Percentiles rank a stretch among this genome's conserved stretches.
These are phyloP conservation scores for Nomada ferruginata DNA, from an alignment of 2,888 invertebrate genomes.

Conservation along the genomic window DNA sequence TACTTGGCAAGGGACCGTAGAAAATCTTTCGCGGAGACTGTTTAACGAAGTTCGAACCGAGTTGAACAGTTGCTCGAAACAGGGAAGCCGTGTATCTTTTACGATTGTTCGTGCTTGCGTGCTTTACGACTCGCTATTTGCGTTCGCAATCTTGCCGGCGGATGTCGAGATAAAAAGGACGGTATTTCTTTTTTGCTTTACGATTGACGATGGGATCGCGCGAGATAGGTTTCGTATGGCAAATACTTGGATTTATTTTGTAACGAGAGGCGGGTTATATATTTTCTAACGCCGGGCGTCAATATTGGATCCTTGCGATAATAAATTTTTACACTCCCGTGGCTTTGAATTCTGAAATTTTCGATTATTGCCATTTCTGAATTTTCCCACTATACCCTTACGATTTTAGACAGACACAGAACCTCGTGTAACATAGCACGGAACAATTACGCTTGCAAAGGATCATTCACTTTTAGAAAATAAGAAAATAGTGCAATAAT, in stretches of 20 bases:
- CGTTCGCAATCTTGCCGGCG: not conserved
- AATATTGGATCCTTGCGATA: too few species aligned
- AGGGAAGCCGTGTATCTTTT: slow-evolving; percentile 24
- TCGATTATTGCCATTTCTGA: not conserved
- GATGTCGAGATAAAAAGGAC: not conserved
- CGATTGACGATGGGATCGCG: not conserved
- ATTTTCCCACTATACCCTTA: not conserved
- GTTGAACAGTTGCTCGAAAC: slow-evolving; percentile 54
- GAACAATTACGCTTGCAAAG: too few species aligned
- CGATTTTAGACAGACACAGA: too few species aligned
- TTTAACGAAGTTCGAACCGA: slow-evolving; percentile 66
- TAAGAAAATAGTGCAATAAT: too few species aligned
- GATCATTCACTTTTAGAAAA: too few species aligned
- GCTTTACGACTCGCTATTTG: not conserved
- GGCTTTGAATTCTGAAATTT: not conserved
- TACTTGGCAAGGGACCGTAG: slow-evolving; percentile 56
- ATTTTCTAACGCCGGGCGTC: too few species aligned
- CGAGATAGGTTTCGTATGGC: not conserved
- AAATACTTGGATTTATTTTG: too few species aligned
- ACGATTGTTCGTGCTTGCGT: slow-evolving; percentile 3
- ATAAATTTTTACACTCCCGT: not conserved
- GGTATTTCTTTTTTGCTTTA: not conserved
- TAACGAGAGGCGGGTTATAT: too few species aligned
- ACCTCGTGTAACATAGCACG: too few species aligned
- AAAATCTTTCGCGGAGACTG: slow-evolving; percentile 60